Conservation (phyloP, 2,113 vertebrate species). For the Atherinomorus stipes region DNA sequence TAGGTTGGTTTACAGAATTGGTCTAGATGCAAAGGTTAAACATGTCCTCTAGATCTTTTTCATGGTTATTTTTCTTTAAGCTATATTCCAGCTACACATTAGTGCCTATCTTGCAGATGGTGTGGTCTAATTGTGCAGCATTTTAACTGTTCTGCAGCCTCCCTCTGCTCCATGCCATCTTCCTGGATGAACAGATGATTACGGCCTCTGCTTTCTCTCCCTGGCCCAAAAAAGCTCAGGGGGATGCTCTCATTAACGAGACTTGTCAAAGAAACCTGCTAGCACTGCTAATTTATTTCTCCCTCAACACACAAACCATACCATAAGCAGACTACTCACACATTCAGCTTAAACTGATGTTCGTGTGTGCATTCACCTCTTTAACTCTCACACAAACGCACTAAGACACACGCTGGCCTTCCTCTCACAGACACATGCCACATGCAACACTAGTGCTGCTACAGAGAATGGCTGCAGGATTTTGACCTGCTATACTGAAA, state of each 20-base stretch:
- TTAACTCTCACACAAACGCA: not conserved
- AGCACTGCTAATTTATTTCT: constrained; percentile 84
- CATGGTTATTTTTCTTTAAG: constrained; percentile 10
- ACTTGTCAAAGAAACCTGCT: constrained; percentile 89
- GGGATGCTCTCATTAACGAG: constrained; percentile 89
- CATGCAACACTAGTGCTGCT: constrained; percentile 24
- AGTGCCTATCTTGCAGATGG: constrained; percentile 70
- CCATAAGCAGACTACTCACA: constrained; percentile 36
- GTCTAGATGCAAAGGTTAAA: constrained; percentile 7
- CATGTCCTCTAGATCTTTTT: constrained; percentile 3
- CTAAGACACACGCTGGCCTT: constrained; percentile 7
- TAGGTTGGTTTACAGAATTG: constrained; percentile 2
- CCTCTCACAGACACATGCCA: constrained; percentile 23
- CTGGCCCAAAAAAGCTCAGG: constrained; percentile 67
- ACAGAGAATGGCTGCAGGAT: constrained; percentile 34
- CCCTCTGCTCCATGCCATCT: constrained; percentile 42
- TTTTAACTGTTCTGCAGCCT: constrained; percentile 53
- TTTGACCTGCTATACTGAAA: constrained; percentile 48
- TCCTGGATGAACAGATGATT: constrained; percentile 85
- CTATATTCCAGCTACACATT: constrained; percentile 39
- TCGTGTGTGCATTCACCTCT: constrained; percentile 24
- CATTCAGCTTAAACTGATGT: constrained; percentile 15
- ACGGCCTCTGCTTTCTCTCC: constrained; percentile 80
- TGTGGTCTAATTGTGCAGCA: constrained; percentile 71
- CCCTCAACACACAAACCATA: constrained; percentile 61